Percentiles rank a stretch among this genome's conserved stretches.
Evolutionary conservation across 2,113 vertebrate species (phyloP).

Genomic region (Mormyrus iriodes): DNA sequence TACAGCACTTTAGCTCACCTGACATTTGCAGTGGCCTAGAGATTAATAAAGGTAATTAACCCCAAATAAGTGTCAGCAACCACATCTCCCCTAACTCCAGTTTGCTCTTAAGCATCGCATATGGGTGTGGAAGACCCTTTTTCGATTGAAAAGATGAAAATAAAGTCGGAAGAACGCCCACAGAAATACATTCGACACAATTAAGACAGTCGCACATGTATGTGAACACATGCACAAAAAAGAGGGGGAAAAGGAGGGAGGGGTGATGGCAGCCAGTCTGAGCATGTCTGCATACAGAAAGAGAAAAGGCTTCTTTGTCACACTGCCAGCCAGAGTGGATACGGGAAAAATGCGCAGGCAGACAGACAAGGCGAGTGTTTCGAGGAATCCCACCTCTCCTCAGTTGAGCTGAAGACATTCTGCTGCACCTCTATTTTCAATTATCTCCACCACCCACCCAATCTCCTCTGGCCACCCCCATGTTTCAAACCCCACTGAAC

Average conservation of each 20-base stretch:
- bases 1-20: neutral
- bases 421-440: neutral
- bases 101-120: neutral
- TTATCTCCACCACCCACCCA: neutral
- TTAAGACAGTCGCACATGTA: neutral
- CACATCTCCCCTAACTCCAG: neutral
- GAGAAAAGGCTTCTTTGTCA: neutral
- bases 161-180: neutral
- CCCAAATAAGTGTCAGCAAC: neutral
- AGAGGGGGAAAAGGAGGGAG: neutral
- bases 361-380: conserved; percentile 14
- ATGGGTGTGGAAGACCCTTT: neutral
- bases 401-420: conserved; percentile 24
- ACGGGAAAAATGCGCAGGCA: neutral
- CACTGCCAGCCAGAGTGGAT: neutral
- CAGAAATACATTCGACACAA: neutral
- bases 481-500: neutral
- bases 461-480: neutral
- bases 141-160: neutral
- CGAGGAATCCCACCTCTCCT: conserved; percentile 28
- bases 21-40: neutral
- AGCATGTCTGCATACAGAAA: neutral
- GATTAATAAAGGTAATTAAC: neutral
- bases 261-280: neutral
- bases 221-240: neutral